Percentiles rank a stretch among this genome's conserved stretches.
Evolutionary conservation across 2,113 vertebrate genomes (phyloP).

Genomic region (Pseudolaguvia tuberculata): DNA sequence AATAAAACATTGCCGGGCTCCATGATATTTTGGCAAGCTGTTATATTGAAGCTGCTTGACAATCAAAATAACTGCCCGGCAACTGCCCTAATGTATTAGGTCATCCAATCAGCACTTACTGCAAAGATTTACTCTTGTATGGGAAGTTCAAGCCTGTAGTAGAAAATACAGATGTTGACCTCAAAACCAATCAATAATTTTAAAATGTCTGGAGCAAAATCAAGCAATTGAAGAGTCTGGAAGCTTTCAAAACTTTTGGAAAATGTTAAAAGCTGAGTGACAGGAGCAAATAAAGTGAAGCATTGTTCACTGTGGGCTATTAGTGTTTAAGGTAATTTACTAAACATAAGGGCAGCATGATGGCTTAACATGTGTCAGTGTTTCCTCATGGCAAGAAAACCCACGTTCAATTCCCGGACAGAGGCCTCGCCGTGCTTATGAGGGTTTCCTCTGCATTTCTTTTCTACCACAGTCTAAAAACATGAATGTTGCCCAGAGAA

Average conservation of each 20-base stretch:
- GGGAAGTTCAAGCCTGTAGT: background rate
- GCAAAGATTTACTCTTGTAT: background rate
- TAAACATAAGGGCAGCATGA: too few relatives aligned
- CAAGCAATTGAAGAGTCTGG: too few relatives aligned
- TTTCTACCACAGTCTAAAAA: too few relatives aligned
- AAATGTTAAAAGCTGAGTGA: too few relatives aligned
- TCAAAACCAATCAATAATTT: background rate
- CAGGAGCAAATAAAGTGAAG: background rate
- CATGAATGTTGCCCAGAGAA: too few relatives aligned
- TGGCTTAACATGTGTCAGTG: too few relatives aligned
- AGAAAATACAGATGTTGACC: background rate
- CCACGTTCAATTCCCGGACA: too few relatives aligned
- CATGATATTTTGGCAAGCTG: conserved; percentile 15
- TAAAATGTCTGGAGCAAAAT: background rate
- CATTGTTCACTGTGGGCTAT: background rate
- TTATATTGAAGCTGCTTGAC: conserved; percentile 40
- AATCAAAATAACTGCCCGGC: conserved; percentile 40
- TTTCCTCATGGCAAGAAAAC: too few relatives aligned
- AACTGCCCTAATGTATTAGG: conserved; percentile 39
- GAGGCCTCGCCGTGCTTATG: too few relatives aligned
- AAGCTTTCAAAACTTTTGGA: too few relatives aligned
- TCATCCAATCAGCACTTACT: conserved; percentile 32
- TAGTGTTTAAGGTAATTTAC: too few relatives aligned
- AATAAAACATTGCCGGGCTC: conserved; percentile 37
- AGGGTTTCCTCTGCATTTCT: too few relatives aligned